phyloP scores from a whole-genome alignment of 2,888 invertebrate species.

The Drosophila affinis region DNA sequence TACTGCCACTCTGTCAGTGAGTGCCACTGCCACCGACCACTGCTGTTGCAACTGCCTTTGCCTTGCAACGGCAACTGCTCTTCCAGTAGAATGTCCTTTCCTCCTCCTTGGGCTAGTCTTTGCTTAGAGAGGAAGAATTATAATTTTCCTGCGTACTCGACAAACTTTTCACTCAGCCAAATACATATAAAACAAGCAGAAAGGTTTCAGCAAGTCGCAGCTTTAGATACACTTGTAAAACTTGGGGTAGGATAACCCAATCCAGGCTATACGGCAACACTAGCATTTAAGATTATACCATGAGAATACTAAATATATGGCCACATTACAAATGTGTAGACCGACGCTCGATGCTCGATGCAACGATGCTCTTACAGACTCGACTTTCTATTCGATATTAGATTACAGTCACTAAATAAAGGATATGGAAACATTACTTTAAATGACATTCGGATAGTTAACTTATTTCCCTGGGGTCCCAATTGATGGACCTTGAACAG shows the following conservation, averaged over 20 bases:
- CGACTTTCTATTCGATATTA: rapidly evolving
- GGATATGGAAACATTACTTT: neutral
- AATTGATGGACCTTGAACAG: no score
- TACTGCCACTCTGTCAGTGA: slow-evolving; percentile 34
- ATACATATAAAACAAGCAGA: neutral
- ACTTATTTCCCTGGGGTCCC: no score
- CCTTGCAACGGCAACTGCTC: slow-evolving; percentile 5
- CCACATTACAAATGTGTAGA: no score
- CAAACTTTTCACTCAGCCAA: slow-evolving; percentile 35
- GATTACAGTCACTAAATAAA: neutral
- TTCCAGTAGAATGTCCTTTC: slow-evolving; percentile 19
- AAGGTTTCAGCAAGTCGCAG: neutral
- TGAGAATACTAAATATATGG: no score
- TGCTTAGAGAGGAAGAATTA: slow-evolving; percentile 63
- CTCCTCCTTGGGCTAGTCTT: slow-evolving; percentile 38
- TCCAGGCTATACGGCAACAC: no score
- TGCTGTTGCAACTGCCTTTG: slow-evolving; percentile 25
- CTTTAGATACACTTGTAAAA: neutral
- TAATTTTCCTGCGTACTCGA: slow-evolving; percentile 67
- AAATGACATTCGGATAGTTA: no score
- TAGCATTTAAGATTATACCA: no score
- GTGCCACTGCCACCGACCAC: neutral
- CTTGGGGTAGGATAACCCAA: no score
- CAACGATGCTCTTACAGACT: no score
- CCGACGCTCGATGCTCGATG: no score